phyloP scores from a whole-genome alignment of 2,113 vertebrate genomes.

The Calyptommatus sinebrachiatus region DNA sequence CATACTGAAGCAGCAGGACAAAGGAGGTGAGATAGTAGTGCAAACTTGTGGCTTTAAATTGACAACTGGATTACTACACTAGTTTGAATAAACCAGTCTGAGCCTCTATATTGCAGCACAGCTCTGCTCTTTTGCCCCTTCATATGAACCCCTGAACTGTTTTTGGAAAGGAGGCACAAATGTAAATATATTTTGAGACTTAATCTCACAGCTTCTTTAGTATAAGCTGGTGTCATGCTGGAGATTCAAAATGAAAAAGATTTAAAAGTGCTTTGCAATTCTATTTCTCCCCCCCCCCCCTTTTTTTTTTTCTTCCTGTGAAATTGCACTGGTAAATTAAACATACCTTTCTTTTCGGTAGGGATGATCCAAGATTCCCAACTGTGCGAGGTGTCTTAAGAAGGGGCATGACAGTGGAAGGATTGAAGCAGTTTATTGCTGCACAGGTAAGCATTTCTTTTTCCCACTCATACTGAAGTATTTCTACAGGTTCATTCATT shows the following conservation, averaged over 20 bases:
- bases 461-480: neutral
- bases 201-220: neutral
- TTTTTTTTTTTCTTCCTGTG: too few relatives aligned
- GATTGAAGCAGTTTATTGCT: constrained; percentile 96
- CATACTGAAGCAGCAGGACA: too few relatives aligned
- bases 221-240: neutral
- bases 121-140: neutral
- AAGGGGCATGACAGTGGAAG: constrained; percentile 97
- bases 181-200: neutral
- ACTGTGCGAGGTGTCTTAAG: constrained; percentile 94
- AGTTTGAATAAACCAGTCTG: too few relatives aligned
- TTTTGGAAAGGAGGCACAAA: neutral
- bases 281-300: too few relatives aligned
- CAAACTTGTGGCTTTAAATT: too few relatives aligned
- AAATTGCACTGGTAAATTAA: constrained; percentile 1
- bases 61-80: too few relatives aligned
- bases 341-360: constrained; percentile 46
- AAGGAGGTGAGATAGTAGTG: too few relatives aligned
- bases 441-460: constrained; percentile 80
- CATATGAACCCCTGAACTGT: neutral
- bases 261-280: too few relatives aligned
- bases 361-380: constrained; percentile 98
- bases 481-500: neutral
- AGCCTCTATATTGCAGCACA: neutral
- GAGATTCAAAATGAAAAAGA: neutral